Evolutionary conservation across 2,113 vertebrate species (phyloP), one percentile per base, ranked within the genome.

Genomic region (Lota lota): DNA sequence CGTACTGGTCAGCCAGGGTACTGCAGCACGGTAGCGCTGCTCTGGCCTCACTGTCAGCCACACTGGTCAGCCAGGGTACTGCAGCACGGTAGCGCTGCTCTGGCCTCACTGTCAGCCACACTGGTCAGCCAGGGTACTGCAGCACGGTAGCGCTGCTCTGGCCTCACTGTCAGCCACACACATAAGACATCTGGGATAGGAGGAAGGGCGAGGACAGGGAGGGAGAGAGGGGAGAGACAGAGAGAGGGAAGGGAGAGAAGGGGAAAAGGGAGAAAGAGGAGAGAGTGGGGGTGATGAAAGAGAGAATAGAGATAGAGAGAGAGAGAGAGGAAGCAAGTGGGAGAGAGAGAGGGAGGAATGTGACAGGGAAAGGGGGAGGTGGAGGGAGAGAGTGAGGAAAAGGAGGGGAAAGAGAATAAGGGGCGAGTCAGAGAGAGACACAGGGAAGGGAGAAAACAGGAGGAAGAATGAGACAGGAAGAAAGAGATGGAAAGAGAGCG

Each of bases 171-270:
- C 68, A 75, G 28, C 28, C 4, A 5, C 28, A 74, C 71, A 63
- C 58, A 75, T 66, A 75, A 72, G 70, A 67, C 47, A 73, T 72
- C n/a, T 72, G 80, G 74, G 77, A 62, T 28, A 17, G 67, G 66
- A 71, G 20, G 36, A 10, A n/a, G 22, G 24, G 3, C 28, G 4
- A 28, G 28, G 28, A 28, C 4, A 28, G 28, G 28, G 28, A 28
- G 28, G 28, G 28, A 28, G 28, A 28, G 28, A 28, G 28, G 28
- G 28, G 1, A 28, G 0, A 28, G 28, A 3, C 4, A 28, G 28
- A 28, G 28, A 28, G 6, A 5, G 28, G 28, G 28, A 28, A 53
- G 36, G 51, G 53, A 17, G 63, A 53, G 28, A 28, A 28, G 28
- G 28, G 28, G 28, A 5, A 28, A 28, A 28, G 28, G 28, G 28